Percentiles rank a stretch among this genome's conserved stretches.
Conservation (phyloP, 2,113 vertebrate species). For the Pangasianodon hypophthalmus region DNA sequence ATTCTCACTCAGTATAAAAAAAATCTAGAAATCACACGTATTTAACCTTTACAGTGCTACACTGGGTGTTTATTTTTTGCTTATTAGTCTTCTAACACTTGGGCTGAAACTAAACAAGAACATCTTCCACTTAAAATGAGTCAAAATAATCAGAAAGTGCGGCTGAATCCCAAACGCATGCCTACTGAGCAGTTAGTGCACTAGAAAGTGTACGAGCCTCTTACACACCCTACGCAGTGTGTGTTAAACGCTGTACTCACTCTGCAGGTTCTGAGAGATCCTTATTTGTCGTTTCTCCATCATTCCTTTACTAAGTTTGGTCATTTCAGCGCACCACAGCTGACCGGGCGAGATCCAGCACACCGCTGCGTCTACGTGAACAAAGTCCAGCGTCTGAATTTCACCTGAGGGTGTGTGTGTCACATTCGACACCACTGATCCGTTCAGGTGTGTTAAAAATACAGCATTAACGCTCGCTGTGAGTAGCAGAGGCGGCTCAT, state of each 20-base stretch:
- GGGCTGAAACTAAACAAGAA: not conserved
- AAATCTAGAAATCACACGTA: not conserved
- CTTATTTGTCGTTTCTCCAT: conserved; percentile 72
- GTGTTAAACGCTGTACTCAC: conserved; percentile 69
- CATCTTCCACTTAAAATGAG: not conserved
- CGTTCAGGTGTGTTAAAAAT: conserved; percentile 75
- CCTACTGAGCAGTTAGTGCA: not conserved
- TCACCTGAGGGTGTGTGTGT: conserved; percentile 68
- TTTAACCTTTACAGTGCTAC: not conserved
- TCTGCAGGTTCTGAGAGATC: conserved; percentile 78
- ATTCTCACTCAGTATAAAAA: not conserved
- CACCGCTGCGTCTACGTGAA: conserved; percentile 72
- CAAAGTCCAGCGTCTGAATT: conserved; percentile 77
- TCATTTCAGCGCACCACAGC: conserved; percentile 75
- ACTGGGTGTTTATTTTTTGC: not conserved
- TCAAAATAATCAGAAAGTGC: not conserved
- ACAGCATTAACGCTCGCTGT: conserved; percentile 72
- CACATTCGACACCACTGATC: conserved; percentile 66
- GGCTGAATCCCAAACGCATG: not conserved
- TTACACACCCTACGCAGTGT: not conserved
- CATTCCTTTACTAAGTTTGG: conserved; percentile 60
- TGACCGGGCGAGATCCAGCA: conserved; percentile 81
- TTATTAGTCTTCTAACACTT: not conserved
- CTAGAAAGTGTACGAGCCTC: not conserved
- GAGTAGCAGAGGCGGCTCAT: conserved; percentile 77